Base-by-base conservation (phyloP, 2,888 invertebrate species). In the Drosophila pseudotakahashii region DNA sequence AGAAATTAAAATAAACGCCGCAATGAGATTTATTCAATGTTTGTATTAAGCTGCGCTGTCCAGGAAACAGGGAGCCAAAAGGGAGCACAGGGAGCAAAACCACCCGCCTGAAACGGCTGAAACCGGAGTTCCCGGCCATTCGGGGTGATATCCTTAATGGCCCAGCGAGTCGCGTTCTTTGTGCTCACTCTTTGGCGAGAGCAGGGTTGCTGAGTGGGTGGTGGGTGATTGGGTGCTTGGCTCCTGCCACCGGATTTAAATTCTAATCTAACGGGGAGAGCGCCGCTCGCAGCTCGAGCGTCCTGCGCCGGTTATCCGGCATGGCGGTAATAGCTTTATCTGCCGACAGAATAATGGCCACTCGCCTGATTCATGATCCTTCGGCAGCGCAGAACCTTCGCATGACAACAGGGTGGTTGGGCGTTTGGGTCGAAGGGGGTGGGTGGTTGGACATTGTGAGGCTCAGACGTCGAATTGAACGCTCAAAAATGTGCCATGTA, bases 271-370 rank as follows among this genome's bases (percentile, higher is more conserved):
- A 76, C 78, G 41, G 63, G 76, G 73, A 78, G 72, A 84, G 71
- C 64, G 47, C 51, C 75, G 79, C 79, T 75, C 71, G 64, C 63
- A 77, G 75, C 76, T 79, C 79, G 63, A 70, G 79, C 77, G 57
- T 16, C 32, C 47, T 47, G 32, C 47, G 47, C 32, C 32, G 47
- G 14, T 66, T 81, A 87, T 76, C 78, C 78, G 79, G 75, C 70
- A 77, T 79, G 85, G 83, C 86, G 83, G 85, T 91, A 91, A 90
- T 91, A 90, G 90, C 90, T 90, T 89, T 90, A 90, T 90, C 90
- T 91, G 91, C 89, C 88, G 89, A 91, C 85, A 89, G 90, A 90
- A 89, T 90, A 89, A 91, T 90, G 89, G 82, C 72, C 84, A 83
- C 79, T 73, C 79, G 80, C 79, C 85, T 90, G 91, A 91, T 90